Conservation (phyloP, 2,888 invertebrate genomes). For the Sympetrum striolatum region DNA sequence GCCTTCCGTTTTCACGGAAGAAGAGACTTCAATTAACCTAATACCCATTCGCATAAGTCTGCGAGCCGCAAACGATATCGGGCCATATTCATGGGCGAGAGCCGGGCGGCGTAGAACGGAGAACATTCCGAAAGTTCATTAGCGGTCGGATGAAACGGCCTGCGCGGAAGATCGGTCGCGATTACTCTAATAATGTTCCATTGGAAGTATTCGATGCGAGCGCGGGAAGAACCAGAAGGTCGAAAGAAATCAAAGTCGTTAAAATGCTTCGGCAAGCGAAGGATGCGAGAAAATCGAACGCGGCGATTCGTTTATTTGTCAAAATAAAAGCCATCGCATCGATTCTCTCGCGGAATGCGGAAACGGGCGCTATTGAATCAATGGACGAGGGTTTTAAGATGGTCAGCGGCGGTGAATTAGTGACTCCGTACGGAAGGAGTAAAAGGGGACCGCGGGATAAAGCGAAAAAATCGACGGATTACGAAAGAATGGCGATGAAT, state of each 20-base stretch:
- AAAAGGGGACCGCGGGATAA: neutral
- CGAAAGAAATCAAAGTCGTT: neutral
- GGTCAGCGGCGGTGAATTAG: neutral
- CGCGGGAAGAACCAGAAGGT: neutral
- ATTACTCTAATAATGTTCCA: neutral
- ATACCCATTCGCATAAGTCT: neutral
- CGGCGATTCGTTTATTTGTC: neutral
- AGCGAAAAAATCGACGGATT: neutral
- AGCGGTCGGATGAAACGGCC: conserved; percentile 24
- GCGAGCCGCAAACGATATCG: neutral
- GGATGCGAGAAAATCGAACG: neutral
- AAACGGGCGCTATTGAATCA: neutral
- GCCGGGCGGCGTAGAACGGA: neutral
- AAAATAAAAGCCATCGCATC: neutral
- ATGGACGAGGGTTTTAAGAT: neutral
- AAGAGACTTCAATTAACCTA: conserved; percentile 18
- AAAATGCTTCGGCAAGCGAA: neutral
- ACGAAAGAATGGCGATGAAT: neutral
- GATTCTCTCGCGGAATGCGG: neutral
- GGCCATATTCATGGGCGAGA: neutral
- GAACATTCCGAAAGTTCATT: conserved; percentile 14
- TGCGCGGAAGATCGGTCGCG: neutral
- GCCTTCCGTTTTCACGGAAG: neutral
- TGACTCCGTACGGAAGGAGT: neutral
- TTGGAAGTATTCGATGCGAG: neutral